A percentile compares a stretch with the other conserved stretches of the same genome.
Evolutionary conservation across 2,113 vertebrate species (phyloP).

Genomic region (Motacilla tschutschensis): DNA sequence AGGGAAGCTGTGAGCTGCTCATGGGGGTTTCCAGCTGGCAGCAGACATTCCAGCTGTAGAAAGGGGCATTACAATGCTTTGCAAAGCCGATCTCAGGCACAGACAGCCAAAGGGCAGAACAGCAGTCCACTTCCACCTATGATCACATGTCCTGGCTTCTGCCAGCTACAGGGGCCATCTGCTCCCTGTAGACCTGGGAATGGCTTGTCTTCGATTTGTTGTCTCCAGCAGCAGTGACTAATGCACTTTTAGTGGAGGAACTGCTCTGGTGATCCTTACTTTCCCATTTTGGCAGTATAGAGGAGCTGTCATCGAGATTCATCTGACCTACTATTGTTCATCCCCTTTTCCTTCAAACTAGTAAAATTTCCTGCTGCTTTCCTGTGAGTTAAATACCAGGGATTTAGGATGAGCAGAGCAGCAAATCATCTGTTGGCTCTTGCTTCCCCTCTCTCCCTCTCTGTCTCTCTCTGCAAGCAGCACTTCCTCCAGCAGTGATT

Average conservation of each 20-base stretch:
- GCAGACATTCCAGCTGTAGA: background rate
- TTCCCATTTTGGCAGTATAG: background rate
- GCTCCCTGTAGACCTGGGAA: background rate
- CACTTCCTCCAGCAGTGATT: conserved; percentile 45
- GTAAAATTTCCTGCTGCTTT: conserved; percentile 45
- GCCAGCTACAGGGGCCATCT: background rate
- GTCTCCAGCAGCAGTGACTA: background rate
- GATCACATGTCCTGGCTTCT: background rate
- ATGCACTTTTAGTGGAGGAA: background rate
- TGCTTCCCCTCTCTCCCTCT: conserved; percentile 3
- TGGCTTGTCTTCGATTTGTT: background rate
- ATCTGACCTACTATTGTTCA: conserved; percentile 4
- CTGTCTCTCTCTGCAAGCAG: background rate
- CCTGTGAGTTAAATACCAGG: conserved; percentile 39
- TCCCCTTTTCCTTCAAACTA: background rate
- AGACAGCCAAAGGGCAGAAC: background rate
- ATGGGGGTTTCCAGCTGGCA: background rate
- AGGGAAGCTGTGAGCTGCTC: background rate
- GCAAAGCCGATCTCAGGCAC: background rate
- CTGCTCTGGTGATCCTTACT: background rate
- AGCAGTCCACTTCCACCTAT: background rate
- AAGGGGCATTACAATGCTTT: background rate
- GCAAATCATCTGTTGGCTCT: conserved; percentile 52
- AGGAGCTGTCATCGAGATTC: conserved; percentile 33
- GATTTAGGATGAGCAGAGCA: conserved; percentile 57